Percentiles rank a stretch among this genome's conserved stretches.
These are phyloP conservation scores for Epirrhoe alternata DNA, from an alignment of 2,888 invertebrate species.

Conservation along the genomic window DNA sequence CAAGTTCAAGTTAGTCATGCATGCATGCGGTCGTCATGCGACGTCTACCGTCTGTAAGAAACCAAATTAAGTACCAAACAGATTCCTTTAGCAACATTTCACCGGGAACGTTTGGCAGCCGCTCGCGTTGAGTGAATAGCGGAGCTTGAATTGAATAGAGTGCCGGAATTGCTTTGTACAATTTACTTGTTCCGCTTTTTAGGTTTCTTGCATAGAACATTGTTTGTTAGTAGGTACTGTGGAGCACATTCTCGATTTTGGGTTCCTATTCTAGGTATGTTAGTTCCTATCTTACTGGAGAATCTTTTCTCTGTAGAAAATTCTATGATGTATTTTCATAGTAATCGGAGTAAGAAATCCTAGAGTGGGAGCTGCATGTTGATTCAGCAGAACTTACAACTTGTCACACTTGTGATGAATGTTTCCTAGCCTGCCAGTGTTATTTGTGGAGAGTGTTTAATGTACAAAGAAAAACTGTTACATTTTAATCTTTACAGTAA, in stretches of 20 bases:
- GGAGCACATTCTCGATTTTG: not conserved
- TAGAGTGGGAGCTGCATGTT: no score
- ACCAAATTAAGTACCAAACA: conserved; percentile 5
- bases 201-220: conserved; percentile 14
- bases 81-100: conserved; percentile 24
- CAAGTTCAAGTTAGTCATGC: not conserved
- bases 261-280: not conserved
- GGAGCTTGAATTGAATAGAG: conserved; percentile 10
- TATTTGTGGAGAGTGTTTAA: no score
- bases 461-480: no score
- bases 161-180: conserved; percentile 20
- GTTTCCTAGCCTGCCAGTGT: no score
- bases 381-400: no score
- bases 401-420: no score
- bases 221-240: conserved; percentile 18
- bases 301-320: no score
- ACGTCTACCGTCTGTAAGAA: not conserved
- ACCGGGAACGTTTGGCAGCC: conserved; percentile 20
- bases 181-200: conserved; percentile 19
- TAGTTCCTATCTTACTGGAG: not conserved
- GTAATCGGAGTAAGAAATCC: no score
- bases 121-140: conserved; percentile 22
- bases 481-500: no score
- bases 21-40: not conserved
- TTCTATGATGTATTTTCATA: no score